Conservation (phyloP, 2,797 vertebrate species). For the Mastacembelus armatus region DNA sequence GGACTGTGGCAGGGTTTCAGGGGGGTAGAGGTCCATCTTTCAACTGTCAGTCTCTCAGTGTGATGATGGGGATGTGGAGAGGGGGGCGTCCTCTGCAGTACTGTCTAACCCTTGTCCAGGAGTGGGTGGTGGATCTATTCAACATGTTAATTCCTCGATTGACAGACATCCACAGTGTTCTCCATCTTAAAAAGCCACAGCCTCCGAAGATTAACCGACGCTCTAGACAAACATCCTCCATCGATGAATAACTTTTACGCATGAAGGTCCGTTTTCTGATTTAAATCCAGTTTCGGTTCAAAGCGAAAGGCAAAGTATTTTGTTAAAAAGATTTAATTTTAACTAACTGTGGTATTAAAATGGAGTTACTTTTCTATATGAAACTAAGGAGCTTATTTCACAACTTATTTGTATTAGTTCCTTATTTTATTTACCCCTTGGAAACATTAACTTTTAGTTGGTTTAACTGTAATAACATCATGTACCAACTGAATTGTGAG, state of each 20-base stretch:
- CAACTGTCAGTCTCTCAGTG: slow-evolving; percentile 70
- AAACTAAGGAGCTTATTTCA: too few species aligned
- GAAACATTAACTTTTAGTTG: too few species aligned
- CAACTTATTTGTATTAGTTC: too few species aligned
- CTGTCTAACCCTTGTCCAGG: slow-evolving; percentile 58
- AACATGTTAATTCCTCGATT: slow-evolving; percentile 73
- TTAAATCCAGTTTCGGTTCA: too few species aligned
- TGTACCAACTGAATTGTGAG: too few species aligned
- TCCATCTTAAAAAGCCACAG: slow-evolving; percentile 64
- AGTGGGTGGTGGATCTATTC: slow-evolving; percentile 42
- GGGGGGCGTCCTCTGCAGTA: slow-evolving; percentile 52
- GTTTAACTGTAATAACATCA: too few species aligned
- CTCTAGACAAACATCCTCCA: slow-evolving; percentile 6
- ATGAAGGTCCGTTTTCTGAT: too few species aligned
- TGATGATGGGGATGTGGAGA: slow-evolving; percentile 6
- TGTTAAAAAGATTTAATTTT: too few species aligned
- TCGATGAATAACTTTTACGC: slow-evolving; percentile 22
- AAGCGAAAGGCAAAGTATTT: too few species aligned
- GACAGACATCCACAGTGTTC: slow-evolving; percentile 66
- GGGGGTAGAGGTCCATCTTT: slow-evolving; percentile 29
- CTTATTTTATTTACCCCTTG: too few species aligned
- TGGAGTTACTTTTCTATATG: too few species aligned
- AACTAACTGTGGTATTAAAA: too few species aligned
- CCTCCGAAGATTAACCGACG: not conserved
- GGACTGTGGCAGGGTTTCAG: slow-evolving; percentile 17